These are phyloP conservation scores for Litoditis marina DNA, from an alignment of 2,888 invertebrate genomes.

Conservation along the genomic window DNA sequence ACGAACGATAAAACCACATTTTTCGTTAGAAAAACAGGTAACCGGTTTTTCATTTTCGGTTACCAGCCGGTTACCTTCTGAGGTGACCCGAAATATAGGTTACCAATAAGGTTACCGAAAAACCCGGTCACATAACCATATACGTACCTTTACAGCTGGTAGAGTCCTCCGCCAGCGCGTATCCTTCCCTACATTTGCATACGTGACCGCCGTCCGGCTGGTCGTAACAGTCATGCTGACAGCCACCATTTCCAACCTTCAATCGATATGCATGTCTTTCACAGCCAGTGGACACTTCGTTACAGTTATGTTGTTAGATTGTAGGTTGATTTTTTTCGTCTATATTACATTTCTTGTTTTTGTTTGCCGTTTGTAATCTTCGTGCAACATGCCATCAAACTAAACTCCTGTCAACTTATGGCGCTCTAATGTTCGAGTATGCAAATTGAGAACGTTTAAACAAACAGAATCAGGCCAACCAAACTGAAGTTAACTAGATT, in stretches of 20 bases:
- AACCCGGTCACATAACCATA: not conserved
- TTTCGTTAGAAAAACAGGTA: no score
- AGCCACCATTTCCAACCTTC: conserved; percentile 66
- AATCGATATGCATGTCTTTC: no score
- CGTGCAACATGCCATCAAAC: no score
- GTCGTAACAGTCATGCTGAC: conserved; percentile 66
- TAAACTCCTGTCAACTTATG: no score
- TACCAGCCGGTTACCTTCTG: not conserved
- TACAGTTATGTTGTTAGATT: not conserved
- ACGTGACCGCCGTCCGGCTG: conserved; percentile 54
- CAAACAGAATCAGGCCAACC: no score
- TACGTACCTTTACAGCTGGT: conserved; percentile 50
- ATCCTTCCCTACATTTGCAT: conserved; percentile 51
- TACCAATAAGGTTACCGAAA: not conserved
- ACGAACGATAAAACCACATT: no score
- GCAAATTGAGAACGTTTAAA: no score
- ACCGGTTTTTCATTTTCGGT: no score
- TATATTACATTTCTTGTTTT: not conserved
- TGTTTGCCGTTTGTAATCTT: no score
- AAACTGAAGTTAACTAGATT: no score
- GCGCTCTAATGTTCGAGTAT: no score
- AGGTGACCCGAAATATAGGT: not conserved
- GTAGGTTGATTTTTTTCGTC: not conserved
- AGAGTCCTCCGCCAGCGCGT: conserved; percentile 48
- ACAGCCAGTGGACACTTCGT: no score